Evolutionary conservation across 1,140 invertebrate species (phyloP).

Genomic region (Brachionus plicatilis): DNA sequence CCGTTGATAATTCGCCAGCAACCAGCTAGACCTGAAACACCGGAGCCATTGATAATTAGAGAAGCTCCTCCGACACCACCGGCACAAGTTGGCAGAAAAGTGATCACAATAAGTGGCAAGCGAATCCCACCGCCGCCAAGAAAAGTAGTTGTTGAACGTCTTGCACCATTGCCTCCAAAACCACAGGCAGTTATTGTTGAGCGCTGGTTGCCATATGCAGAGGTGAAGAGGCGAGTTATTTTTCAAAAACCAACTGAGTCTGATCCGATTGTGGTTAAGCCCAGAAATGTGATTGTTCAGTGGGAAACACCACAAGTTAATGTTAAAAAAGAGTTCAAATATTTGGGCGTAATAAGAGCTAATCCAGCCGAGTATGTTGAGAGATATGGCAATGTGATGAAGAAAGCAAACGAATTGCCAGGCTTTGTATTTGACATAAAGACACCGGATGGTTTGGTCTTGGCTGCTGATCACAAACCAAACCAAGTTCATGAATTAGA

Average conservation of each 20-base stretch:
- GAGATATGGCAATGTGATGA: neutral
- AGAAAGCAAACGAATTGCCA: neutral
- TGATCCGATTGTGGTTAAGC: neutral
- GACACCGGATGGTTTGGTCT: slow-evolving; percentile 1
- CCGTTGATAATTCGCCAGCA: slow-evolving; percentile 24
- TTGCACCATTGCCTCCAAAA: slow-evolving; percentile 36
- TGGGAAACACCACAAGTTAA: slow-evolving; percentile 24
- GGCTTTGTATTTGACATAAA: neutral
- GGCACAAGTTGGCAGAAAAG: neutral
- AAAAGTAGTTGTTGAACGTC: slow-evolving; percentile 29
- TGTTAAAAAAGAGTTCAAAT: slow-evolving; percentile 15
- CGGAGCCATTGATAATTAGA: neutral
- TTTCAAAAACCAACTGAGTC: slow-evolving; percentile 4
- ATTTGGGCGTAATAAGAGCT: slow-evolving; percentile 9
- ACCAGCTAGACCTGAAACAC: slow-evolving; percentile 32
- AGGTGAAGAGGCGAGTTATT: slow-evolving; percentile 13
- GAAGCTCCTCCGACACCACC: slow-evolving; percentile 31
- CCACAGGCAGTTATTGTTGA: slow-evolving; percentile 38
- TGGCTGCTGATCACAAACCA: slow-evolving; percentile 8
- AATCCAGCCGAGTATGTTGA: slow-evolving; percentile 20
- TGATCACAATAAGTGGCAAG: slow-evolving; percentile 10
- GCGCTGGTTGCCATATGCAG: slow-evolving; percentile 35
- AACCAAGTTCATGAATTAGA: neutral
- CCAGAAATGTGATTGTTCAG: slow-evolving; percentile 38
- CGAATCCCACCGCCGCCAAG: slow-evolving; percentile 25